phyloP scores from a whole-genome alignment of 2,797 vertebrate genomes.

The Lerista edwardsae region DNA sequence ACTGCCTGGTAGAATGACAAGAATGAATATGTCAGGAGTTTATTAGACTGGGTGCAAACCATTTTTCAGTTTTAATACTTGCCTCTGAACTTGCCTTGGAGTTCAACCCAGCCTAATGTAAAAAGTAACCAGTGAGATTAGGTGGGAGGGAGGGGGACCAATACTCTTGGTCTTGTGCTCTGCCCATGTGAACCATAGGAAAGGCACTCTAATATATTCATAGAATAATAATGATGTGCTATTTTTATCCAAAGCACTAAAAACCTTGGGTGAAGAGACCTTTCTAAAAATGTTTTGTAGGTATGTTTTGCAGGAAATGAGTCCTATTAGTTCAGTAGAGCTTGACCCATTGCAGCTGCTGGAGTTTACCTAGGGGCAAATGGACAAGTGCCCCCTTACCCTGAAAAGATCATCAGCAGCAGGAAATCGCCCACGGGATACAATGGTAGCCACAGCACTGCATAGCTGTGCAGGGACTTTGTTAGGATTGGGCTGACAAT shows the following conservation, averaged over 20 bases:
- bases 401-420: no score
- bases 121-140: conserved; percentile 51
- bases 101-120: conserved; percentile 26
- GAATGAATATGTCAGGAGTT: conserved; percentile 26
- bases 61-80: conserved; percentile 14
- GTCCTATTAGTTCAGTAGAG: no score
- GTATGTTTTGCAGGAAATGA: background rate
- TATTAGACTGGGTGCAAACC: conserved; percentile 40
- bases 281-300: conserved; percentile 1
- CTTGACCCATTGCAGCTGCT: no score
- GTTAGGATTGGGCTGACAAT: background rate
- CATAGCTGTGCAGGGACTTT: no score
- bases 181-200: conserved; percentile 28
- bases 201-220: conserved; percentile 29
- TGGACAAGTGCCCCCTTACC: no score
- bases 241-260: background rate
- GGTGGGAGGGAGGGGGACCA: conserved; percentile 45
- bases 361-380: no score
- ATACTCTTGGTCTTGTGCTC: conserved; percentile 33
- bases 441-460: no score
- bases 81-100: conserved; percentile 42
- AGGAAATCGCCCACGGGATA: no score
- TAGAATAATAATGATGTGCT: conserved; percentile 6
- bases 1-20: conserved; percentile 19
- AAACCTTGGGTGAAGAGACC: background rate